Conservation (phyloP, 1,140 invertebrate genomes). For the Galendromus occidentalis region DNA sequence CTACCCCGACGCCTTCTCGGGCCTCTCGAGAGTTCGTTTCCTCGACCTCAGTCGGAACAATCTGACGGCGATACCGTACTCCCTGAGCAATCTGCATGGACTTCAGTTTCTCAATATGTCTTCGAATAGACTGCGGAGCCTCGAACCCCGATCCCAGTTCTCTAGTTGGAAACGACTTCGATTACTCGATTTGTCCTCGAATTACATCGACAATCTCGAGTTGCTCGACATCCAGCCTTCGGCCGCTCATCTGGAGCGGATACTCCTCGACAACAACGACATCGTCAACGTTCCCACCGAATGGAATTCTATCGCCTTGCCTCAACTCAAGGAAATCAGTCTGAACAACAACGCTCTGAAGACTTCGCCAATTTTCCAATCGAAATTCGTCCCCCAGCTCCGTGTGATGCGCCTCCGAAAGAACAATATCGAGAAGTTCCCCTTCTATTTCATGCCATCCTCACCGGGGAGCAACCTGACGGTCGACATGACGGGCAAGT, state of each 20-base stretch:
- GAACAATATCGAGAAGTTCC: conserved; percentile 3
- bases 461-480: background rate
- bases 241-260: background rate
- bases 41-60: background rate
- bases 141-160: conserved; percentile 4
- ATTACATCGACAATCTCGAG: conserved; percentile 8
- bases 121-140: background rate
- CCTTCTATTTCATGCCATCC: conserved; percentile 2
- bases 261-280: conserved; percentile 10
- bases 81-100: background rate
- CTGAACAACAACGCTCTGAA: conserved; percentile 6
- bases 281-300: background rate
- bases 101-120: conserved; percentile 5
- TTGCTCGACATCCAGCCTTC: background rate
- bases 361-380: background rate
- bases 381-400: background rate
- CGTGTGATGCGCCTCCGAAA: background rate
- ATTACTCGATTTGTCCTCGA: background rate
- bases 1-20: background rate
- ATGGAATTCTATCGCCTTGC: background rate
- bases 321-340: conserved; percentile 8
- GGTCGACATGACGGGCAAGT: background rate
- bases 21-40: background rate
- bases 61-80: background rate
- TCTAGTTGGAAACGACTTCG: background rate